Conservation (phyloP, 2,888 invertebrate species). For the Drosophila macrospina region DNA sequence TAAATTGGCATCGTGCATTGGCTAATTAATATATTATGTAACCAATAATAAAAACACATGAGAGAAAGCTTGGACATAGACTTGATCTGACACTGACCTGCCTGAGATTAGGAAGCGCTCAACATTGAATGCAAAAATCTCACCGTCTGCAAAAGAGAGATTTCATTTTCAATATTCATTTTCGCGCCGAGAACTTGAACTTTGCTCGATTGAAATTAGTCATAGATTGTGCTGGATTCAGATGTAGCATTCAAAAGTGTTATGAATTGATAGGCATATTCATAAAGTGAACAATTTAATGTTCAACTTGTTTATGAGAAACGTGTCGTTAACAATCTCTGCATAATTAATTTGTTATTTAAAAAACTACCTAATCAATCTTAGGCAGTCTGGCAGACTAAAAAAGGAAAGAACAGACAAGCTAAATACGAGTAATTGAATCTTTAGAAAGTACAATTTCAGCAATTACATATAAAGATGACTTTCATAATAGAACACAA, state of each 20-base stretch:
- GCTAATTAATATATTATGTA: not conserved
- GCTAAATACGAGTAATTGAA: too few species aligned
- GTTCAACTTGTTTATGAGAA: not conserved
- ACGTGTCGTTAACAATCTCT: not conserved
- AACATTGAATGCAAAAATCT: not conserved
- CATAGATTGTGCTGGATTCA: not conserved
- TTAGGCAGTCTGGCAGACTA: too few species aligned
- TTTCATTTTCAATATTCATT: not conserved
- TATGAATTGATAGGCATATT: not conserved
- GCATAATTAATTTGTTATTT: not conserved
- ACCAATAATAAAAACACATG: not conserved
- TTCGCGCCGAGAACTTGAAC: constrained; percentile 1
- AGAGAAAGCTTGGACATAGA: not conserved
- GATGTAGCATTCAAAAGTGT: not conserved
- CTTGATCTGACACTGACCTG: constrained; percentile 13
- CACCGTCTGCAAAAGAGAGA: not conserved
- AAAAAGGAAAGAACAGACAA: too few species aligned
- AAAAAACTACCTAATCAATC: not conserved
- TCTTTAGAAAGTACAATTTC: not conserved
- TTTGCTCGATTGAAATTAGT: not conserved
- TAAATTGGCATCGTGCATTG: not conserved
- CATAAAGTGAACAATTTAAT: not conserved
- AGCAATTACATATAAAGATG: not conserved
- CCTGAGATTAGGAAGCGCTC: constrained; percentile 1
- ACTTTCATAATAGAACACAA: not conserved